Evolutionary conservation across 2,888 invertebrate genomes (phyloP), one percentile per base, ranked within the genome.

Genomic region (Aquatica leii): DNA sequence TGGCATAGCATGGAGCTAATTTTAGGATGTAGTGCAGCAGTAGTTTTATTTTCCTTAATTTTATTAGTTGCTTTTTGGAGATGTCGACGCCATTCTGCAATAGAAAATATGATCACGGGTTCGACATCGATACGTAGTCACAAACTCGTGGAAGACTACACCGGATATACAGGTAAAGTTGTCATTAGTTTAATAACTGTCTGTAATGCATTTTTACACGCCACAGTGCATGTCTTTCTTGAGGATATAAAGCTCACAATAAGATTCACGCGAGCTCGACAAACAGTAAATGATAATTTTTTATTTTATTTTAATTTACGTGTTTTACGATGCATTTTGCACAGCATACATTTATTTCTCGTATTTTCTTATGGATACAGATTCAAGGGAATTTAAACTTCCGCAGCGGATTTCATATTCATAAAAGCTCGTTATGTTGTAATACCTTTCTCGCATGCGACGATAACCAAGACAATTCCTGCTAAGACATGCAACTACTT

Each of bases 121-220:
- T 85, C 86, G 15, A 85, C 87, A 34, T 85, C 86, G 64, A 84
- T 87, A 50, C 82, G 87, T 69, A 86, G 87, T 74, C 82, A 86
- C 70, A 88, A 88, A 75, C 78, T 88, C 55, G 86, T 87, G 24
- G 88, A 88, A 73, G 88, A 88, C 74, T 86, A 86, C 67, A 74
- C 77, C 53, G 75, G 77, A 66, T 77, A 75, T 64, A 69, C 75
- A 76, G 77, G 77, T 76, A 70, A 71, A 41, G 41, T 59, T 12
- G 59, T 59, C 43, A 52, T 60, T 65, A 51, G 46, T 61, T 46
- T 65, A 62, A 56, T 65, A 55, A 56, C 55, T 59, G 58, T 56
- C 54, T 58, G 20, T 59, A 65, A 65, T 65, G 61, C 60, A 55
- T 41, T 52, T 57, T 54, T 24, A 52, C 68, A 66, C 60, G 68